Base-by-base conservation (phyloP, 2,113 vertebrate species). In the Triplophysa dalaica region DNA sequence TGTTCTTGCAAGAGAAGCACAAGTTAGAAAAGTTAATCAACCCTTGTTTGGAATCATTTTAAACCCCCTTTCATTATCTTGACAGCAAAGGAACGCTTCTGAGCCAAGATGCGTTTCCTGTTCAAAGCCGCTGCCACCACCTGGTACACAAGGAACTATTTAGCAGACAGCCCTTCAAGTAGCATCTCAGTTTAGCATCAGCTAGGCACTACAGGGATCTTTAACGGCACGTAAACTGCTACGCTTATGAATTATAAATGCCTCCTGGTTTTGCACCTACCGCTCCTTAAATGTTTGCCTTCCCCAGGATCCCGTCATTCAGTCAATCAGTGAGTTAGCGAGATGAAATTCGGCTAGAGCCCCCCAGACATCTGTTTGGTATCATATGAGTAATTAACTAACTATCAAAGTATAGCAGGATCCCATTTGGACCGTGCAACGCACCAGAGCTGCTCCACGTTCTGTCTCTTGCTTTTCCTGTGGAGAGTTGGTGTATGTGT, bases 341-440 rank as follows among this genome's bases (percentile, higher is more conserved):
- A 91, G 91, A 88, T 88, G 88, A 93, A 93, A 93, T 92, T 91
- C 89, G 88, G 88, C 90, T 91, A 90, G 89, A 91, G 91, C 92
- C 92, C 91, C 92, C 77, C 90, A 93, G 92, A 93, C 92, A 91
- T 93, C 91, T 93, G 92, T 90, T 91, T 91, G 90, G 89, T 91
- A 90, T 91, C 92, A 93, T 91, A 93, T 93, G 90, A 91, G 93
- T 93, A 93, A 94, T 94, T 94, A 94, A 93, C 87, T 87, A 87
- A 86, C 90, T 92, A 93, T 93, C 93, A 94, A 93, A 94, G 92
- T 89, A 81, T 82, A 79, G 80, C 77, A 89, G 81, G 87, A 88
- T 94, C 92, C 91, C 91, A 88, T 90, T 92, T 92, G 92, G 92
- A 89, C 90, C 88, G 86, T 85, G 87, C 90, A 87, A 83, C 77